Base-by-base conservation (phyloP, 2,888 invertebrate genomes). In the Sesia apiformis region DNA sequence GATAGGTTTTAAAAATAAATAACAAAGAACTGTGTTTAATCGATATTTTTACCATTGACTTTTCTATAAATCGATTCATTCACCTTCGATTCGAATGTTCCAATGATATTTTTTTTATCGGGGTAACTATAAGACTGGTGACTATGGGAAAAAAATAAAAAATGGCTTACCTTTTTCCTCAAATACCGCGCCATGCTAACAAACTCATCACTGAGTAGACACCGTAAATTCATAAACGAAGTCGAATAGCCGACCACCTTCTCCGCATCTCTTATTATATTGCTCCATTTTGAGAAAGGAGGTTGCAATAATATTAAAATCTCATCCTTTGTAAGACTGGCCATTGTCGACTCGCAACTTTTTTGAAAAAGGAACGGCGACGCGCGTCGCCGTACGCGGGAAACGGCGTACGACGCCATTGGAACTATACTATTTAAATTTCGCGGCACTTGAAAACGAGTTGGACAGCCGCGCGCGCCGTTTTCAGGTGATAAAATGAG, bases 181-280 rank as follows among this genome's bases (percentile, higher is more conserved):
- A 90, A 78, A 74, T 90, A 90, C 42, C 88, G 71, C 49, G 90
- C 90, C 78, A 91, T 77, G 73, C 92, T 91, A 51, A 91, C 91
- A 64, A 92, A 91, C 72, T 92, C 92, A 70, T 92, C 92, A 72
- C 91, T 91, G 66, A 91, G 72, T 58, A 91, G 74, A 72, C 92
- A 92, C 72, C 91, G 76, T 64, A 91, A 72, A 74, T 90, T 91
- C 89, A 90, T 90, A 67, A 90, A 91, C 60, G 91, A 91, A 62
- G 92, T 91, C 63, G 92, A 91, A 81, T 92, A 84, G 52, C 90
- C 88, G 52, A 90, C 85, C 0, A 90, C 86, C 79, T 90, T 90
- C 79, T 90, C 90, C 40, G 90, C 90, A 52, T 90, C 90, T 54
- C 84, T 71, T 52, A 88, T 83, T 4, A 83, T 77, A 62, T 84